Evolutionary conservation across 2,888 invertebrate genomes (phyloP), one percentile per base, ranked within the genome.

Genomic region (Drosophila recens): DNA sequence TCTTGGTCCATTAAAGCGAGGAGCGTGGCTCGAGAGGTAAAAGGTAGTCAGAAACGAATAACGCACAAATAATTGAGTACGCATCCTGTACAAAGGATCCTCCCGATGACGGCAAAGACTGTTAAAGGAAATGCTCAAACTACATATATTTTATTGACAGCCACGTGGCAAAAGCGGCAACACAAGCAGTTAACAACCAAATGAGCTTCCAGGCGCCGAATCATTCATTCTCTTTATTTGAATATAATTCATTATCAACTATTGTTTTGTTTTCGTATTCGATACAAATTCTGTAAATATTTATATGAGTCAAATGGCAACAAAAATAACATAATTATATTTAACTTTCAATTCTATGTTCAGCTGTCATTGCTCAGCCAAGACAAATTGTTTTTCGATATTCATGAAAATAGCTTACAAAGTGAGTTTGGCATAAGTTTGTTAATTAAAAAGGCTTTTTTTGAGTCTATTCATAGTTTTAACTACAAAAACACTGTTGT

Each of bases 61-160:
- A 77, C 72, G 64, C 75, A 70, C 75, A 77, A 85, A 80, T 84
- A 84, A 84, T 87, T 85, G 88, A 79, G 71, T 75, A 58, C 56
- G 61, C 63, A 23, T 38, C 46, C 62, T 30, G 69, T 45, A 73
- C 87, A 82, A 82, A 79, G 87, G 79, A 73, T 68, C 17, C 66
- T 36, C 45, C 42, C 67, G 17, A 63, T 57, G 62, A 15, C n/a
- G 49, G 27, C 13, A 13, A 23, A 10, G 11, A 23, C 42, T 52
- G 56, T 27, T 40, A 40, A 13, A 45, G 11, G 42, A 48, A 58
- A 54, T 40, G 64, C 33, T 46, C 33, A 15, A 67, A 70, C 66
- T 72, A 63, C 72, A 69, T 84, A 63, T 82, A 63, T 82, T 82
- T 85, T 74, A 76, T 82, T 74, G 74, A 70, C 73, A 67, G 51